Base-by-base conservation (phyloP, 2,888 invertebrate genomes). In the Campoplex capitator region DNA sequence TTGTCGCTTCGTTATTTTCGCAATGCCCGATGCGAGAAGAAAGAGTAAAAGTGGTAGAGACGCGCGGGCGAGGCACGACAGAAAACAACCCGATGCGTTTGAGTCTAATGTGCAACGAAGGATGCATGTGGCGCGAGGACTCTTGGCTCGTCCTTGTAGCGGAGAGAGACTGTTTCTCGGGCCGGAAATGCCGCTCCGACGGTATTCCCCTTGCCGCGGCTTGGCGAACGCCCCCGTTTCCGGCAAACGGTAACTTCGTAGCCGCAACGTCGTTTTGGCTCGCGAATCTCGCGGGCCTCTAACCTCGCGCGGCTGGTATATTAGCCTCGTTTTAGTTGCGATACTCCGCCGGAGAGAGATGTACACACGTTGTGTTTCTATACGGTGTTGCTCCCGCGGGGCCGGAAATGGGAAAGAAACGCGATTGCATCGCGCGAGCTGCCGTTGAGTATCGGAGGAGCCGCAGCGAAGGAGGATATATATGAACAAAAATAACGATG, bases 121-220 rank as follows among this genome's bases (percentile, higher is more conserved):
- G 93, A 93, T 94, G 93, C 93, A 94, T 94, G 92, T 93, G 89
- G 93, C 93, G 93, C 93, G 93, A 94, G 93, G 93, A 92, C 93
- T 91, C 91, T 88, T 16, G 32, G 48, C 78, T 87, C 90, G 93
- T 93, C 93, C 93, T 93, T 93, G 93, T 85, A 91, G 91, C 91
- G 62, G 79, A 85, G 84, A 77, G 62, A 51, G 48, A 45, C 89
- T 90, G 51, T n/a, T n/a, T n/a, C n/a, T 42, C 75, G 87, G 92
- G 89, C 90, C 92, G 93, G 93, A 93, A 93, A 92, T 91, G 90
- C 90, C 91, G 91, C 28, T 42, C 56, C 45, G 42, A 58, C 28
- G 13, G 23, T 38, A 9, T 51, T 18, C 51, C 77, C 38, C 38
- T 23, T 54, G 38, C 48, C 90, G 11, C 62, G 62, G 13, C 89